A percentile compares a stretch with the other conserved stretches of the same genome.
phyloP scores from a whole-genome alignment of 2,113 vertebrate genomes.

The Trichechus manatus region DNA sequence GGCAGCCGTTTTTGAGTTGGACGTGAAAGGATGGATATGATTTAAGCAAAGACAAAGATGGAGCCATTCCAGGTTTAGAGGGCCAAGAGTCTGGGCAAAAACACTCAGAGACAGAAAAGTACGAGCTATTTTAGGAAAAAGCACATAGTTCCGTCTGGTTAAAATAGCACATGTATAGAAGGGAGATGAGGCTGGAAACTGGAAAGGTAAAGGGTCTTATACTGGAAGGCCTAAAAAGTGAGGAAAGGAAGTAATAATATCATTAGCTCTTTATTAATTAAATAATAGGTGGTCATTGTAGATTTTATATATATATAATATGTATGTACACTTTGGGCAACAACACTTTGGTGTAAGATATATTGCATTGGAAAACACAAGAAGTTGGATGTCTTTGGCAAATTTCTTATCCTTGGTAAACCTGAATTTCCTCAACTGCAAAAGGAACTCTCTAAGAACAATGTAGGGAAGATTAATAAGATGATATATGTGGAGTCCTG shows the following conservation, averaged over 20 bases:
- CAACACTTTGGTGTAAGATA: neutral
- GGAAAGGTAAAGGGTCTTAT: conserved; percentile 30
- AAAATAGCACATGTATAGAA: conserved; percentile 39
- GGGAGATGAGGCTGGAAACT: neutral
- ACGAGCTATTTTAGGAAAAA: conserved; percentile 52
- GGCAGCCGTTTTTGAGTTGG: neutral
- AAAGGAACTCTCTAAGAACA: conserved; percentile 52
- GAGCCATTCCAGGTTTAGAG: neutral
- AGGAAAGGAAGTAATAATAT: conserved; percentile 26
- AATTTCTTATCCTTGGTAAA: conserved; percentile 13
- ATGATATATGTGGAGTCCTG: no score
- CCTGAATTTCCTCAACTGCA: conserved; percentile 19
- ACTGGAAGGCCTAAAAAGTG: neutral
- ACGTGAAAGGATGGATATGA: neutral
- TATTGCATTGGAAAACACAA: neutral
- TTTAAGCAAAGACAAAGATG: conserved; percentile 54
- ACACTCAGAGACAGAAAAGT: neutral
- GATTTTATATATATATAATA: conserved; percentile 43
- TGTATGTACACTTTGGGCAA: conserved; percentile 10
- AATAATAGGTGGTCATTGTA: conserved; percentile 20
- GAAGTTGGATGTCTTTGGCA: neutral
- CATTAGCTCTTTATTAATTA: conserved; percentile 43
- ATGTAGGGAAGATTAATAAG: neutral
- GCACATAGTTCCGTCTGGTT: conserved; percentile 36
- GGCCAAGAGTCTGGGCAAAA: conserved; percentile 32